Percentiles rank a stretch among this genome's conserved stretches.
Evolutionary conservation across 2,113 vertebrate species (phyloP).

Genomic region (Zapornia atra): DNA sequence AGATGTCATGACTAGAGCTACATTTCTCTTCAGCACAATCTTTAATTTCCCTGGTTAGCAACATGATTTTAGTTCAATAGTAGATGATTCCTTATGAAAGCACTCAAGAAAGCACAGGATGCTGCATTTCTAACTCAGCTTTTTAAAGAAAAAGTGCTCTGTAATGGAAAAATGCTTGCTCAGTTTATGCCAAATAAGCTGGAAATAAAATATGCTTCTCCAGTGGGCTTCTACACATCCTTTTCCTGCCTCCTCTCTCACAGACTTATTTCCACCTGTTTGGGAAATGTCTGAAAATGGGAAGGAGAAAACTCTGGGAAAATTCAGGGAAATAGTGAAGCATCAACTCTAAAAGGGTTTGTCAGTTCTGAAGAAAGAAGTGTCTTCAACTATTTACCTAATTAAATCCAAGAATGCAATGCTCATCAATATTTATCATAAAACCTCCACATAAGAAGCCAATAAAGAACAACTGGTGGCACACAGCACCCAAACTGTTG

Average conservation of each 20-base stretch:
- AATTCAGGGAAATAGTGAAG: not conserved
- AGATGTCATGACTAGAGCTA: not conserved
- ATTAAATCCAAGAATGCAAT: not conserved
- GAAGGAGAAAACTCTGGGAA: no score
- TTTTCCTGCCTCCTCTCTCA: not conserved
- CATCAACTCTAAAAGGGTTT: not conserved
- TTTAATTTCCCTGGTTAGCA: not conserved
- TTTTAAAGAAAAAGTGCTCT: not conserved
- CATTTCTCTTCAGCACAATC: not conserved
- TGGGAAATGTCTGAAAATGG: not conserved
- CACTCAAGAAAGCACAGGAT: not conserved
- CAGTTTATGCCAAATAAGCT: not conserved
- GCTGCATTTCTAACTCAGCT: not conserved
- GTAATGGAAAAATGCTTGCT: not conserved
- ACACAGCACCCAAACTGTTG: not conserved
- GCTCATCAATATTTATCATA: not conserved
- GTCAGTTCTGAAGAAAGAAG: not conserved
- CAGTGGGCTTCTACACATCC: not conserved
- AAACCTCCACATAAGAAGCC: not conserved
- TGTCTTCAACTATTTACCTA: not conserved
- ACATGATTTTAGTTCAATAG: not conserved
- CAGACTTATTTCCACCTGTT: not conserved
- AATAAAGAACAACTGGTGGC: slow-evolving; percentile 13
- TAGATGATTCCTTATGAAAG: not conserved
- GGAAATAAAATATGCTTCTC: not conserved